phyloP scores from a whole-genome alignment of 2,797 vertebrate genomes.

The Otolemur crassicaudatus region DNA sequence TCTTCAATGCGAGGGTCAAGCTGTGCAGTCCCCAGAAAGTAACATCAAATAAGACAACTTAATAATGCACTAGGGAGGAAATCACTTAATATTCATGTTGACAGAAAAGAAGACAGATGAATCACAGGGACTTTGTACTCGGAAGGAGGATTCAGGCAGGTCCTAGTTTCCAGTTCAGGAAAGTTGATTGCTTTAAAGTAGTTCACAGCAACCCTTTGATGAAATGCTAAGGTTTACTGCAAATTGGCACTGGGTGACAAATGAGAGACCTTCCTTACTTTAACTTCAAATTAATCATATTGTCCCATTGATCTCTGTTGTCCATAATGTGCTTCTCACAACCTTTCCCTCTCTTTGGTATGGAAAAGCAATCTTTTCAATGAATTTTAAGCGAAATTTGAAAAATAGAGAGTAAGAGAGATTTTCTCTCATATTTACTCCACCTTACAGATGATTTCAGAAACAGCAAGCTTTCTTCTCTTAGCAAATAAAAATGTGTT shows the following conservation, averaged over 20 bases:
- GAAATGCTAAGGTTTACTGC: constrained; percentile 86
- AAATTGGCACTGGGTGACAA: constrained; percentile 85
- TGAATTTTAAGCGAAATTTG: constrained; percentile 71
- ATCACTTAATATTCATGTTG: constrained; percentile 91
- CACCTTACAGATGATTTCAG: constrained; percentile 43
- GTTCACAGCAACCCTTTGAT: constrained; percentile 84
- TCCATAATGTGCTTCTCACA: constrained; percentile 69
- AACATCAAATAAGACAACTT: constrained; percentile 81
- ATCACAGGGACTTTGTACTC: constrained; percentile 91
- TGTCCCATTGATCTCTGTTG: constrained; percentile 74
- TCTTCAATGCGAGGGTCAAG: constrained; percentile 74
- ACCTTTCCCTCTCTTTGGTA: constrained; percentile 26
- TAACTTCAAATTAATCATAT: constrained; percentile 86
- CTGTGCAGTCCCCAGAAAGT: constrained; percentile 72
- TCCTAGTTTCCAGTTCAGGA: constrained; percentile 80
- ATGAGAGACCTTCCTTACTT: constrained; percentile 85
- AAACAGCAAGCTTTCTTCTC: background rate
- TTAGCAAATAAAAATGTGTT: constrained; percentile 29
- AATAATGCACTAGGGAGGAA: constrained; percentile 85
- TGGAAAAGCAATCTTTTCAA: constrained; percentile 80
- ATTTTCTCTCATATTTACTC: constrained; percentile 63
- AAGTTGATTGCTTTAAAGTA: constrained; percentile 76
- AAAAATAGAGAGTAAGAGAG: background rate
- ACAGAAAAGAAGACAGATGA: constrained; percentile 91
- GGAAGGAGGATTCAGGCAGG: constrained; percentile 88